These are phyloP conservation scores for Pseudorectes ferrugineus DNA, from an alignment of 2,113 vertebrate genomes.

Conservation along the genomic window DNA sequence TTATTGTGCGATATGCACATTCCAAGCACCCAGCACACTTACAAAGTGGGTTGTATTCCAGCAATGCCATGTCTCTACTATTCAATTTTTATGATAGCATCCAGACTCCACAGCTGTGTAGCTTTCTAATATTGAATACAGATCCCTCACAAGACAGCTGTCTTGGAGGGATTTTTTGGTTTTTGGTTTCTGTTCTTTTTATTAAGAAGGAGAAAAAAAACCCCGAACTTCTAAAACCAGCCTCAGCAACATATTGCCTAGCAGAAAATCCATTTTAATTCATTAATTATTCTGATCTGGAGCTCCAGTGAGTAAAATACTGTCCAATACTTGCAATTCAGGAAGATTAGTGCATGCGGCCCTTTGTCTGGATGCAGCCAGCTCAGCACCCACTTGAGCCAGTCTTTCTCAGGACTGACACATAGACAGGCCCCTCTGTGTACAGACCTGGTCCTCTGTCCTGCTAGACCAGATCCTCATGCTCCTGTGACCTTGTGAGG, in stretches of 20 bases:
- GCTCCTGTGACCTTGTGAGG: not conserved
- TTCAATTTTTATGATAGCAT: slow-evolving; percentile 54
- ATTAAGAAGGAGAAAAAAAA: slow-evolving; percentile 2
- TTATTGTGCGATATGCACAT: not conserved
- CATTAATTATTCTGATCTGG: slow-evolving; percentile 1
- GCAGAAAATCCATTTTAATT: slow-evolving; percentile 42
- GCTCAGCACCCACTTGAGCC: not conserved
- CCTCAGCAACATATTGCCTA: not conserved
- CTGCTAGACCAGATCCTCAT: not conserved
- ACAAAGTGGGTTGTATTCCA: slow-evolving; percentile 49
- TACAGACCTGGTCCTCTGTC: not conserved
- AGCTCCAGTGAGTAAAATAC: not conserved
- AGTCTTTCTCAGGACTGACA: not conserved
- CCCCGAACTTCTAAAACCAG: not conserved
- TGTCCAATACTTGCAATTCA: not conserved
- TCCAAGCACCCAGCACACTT: slow-evolving; percentile 51
- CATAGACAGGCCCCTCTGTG: not conserved
- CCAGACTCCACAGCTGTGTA: slow-evolving; percentile 66
- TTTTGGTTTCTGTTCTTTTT: not conserved
- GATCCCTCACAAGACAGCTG: slow-evolving; percentile 57
- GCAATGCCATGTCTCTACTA: slow-evolving; percentile 36
- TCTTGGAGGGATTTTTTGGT: not conserved
- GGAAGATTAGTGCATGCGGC: not conserved
- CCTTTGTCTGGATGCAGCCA: not conserved
- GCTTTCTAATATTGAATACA: slow-evolving; percentile 52